Base-by-base conservation (phyloP, 92 coral and sea anemone genomes). In the Porites evermanni region DNA sequence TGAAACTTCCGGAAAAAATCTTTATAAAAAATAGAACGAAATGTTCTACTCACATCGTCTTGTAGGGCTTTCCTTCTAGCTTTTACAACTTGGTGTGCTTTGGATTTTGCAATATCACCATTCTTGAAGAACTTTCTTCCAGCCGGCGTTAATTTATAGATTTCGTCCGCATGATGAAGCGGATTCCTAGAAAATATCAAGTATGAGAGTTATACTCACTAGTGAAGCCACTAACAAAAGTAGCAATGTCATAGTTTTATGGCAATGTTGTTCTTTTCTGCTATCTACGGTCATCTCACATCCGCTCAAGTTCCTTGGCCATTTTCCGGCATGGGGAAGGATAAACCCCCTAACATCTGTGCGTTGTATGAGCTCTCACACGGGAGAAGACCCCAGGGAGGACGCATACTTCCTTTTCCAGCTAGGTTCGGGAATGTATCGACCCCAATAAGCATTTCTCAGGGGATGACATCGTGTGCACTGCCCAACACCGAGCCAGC, bases 71-170 rank as follows among this genome's bases (percentile, higher is more conserved):
- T 74, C 47, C 90, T 86, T 44, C 94, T 72, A 21, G 80, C 84
- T 75, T 77, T 72, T 7, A 92, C 89, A 50, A 92, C 82, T 75
- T 77, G 81, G 53, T 84, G 79, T 47, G 94, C 90, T 67, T 92
- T 90, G 13, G 82, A 84, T 23, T 85, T 89, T n/a, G 72, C 87
- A 53, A 84, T 24, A 29, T 70, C 82, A 56, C 94, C 80, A 59
- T 88, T 88, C 68, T 88, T 80, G 52, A 80, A 53, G 56, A 88
- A 92, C 63, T 85, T 69, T 58, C 87, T 69, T 67, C 92, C 74
- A 8, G 84, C 90, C 14, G 92, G 84, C 47, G 94, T 88, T 65
- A 88, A 71, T 51, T 73, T 84, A 79, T 84, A 88, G 67, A 92
- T 29, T 65, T 75, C 70, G 12, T 92, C 92, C 17, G 78, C 65